Evolutionary conservation across 2,888 invertebrate species (phyloP), one percentile per base, ranked within the genome.

Genomic region (Exephanes ischioxanthus): DNA sequence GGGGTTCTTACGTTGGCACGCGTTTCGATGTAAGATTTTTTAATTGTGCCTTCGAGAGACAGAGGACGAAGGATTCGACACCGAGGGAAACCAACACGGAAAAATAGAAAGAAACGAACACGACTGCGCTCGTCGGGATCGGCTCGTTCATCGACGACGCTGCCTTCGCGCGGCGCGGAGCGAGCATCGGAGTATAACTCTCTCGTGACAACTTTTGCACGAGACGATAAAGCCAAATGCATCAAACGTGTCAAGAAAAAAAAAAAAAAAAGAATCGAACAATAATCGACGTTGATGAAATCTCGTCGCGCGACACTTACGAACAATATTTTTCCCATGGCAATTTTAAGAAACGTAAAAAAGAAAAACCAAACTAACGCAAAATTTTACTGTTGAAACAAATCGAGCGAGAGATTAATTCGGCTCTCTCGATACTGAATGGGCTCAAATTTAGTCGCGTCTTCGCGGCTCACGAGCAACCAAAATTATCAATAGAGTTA

Each of bases 31-130:
- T 45, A 82, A 83, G 26, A 77, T 63, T 83, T 84, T 84, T 79
- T 86, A 73, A 80, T 76, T 83, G 83, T 86, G 83, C 83, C 83
- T 80, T 80, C 68, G 77, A 67, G 73, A 80, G 11, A 58, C 45
- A 45, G 14, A 45, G 45, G 73, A 63, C 67, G 45, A 85, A 79
- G 75, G 80, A 55, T 51, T 55, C 41, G 68, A 51, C 22, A 26
- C 16, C 61, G 53, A 41, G 30, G 33, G 77, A 45, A 16, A 67
- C 30, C 70, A 19, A 58, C 67, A 80, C 11, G 33, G 81, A 53
- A 33, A n/a, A 61, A 67, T 53, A 19, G 61, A 72, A 58, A 19
- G 58, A 19, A 37, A 26, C 77, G 63, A 63, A 41, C 14, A 37
- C 19, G 33, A 48, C 51, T 41, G 53, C 26, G 26, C 26, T 26